Conservation (phyloP, 2,113 vertebrate genomes). For the Orycteropus afer region DNA sequence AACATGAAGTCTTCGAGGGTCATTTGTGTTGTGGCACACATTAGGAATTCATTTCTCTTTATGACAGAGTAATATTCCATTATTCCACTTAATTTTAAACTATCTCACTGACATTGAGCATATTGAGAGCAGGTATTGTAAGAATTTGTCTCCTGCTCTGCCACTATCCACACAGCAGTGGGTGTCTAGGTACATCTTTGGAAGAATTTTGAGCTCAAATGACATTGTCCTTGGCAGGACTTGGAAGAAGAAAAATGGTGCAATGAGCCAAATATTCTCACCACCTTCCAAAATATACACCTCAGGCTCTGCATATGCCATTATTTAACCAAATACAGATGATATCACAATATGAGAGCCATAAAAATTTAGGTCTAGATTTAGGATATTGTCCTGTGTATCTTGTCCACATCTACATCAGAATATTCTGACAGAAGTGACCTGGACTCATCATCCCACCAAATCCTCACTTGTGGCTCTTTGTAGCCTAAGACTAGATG, state of each 20-base stretch:
- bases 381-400: neutral
- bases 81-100: neutral
- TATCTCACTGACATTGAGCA: neutral
- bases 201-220: conserved; percentile 15
- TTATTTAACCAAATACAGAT: neutral
- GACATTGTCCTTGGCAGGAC: neutral
- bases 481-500: neutral
- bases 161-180: neutral
- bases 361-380: neutral
- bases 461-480: neutral
- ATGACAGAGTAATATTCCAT: neutral
- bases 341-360: neutral
- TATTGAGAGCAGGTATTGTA: neutral
- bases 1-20: neutral
- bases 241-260: neutral
- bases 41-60: neutral
- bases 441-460: neutral
- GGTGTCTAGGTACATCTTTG: neutral
- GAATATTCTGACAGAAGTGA: neutral
- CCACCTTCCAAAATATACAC: neutral
- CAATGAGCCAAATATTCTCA: neutral
- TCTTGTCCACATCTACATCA: neutral
- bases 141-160: neutral
- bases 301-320: neutral
- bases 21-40: neutral